Base-by-base conservation (phyloP, 30 jellyfish, hydroid and myxozoan genomes). In the Morbakka virulenta region DNA sequence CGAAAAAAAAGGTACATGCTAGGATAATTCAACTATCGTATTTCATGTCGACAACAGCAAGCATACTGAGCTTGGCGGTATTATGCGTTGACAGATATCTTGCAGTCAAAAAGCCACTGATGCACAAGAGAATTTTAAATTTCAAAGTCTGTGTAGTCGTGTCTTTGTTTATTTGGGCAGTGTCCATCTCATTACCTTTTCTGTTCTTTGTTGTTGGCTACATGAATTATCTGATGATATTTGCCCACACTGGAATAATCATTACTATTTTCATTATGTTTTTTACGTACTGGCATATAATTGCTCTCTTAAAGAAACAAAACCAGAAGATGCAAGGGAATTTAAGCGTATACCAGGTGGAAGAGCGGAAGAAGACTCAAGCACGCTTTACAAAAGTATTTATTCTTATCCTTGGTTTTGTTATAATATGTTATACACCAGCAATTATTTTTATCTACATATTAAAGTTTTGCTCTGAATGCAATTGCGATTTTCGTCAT, bases 401-500 rank as follows among this genome's bases (percentile, higher is more conserved):
- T 86, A 50, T 92, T 48, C 24, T 83, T 26, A 75, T 92, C 51
- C n/a, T 84, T 75, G 2, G 72, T n/a, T 69, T 80, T 64, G 85
- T 72, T 63, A 24, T 85, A 28, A 31, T 67, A 3, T 66, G 83
- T 3, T 85, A 92, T 63, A 65, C 72, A 2, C 99, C 99, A 21
- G 93, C 96, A 0, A 51, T 87, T 25, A 47, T 52, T 35, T 51
- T 64, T 28, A 77, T 86, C 52, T 93, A 86, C 83, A 52, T 82
- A 24, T 62, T 93, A 33, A 85, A 86, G 72, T 93, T 93, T 81
- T 93, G 99, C 52, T 27, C 82, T 9, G 14, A 80, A n/a, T 93
- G 96, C 77, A 33, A 72, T 21, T 93, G 99, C 62, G 74, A 79
- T 64, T 34, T 62, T 9, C 29, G 95, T 57, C 99, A 93, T 49